phyloP scores from a whole-genome alignment of 2,888 invertebrate genomes.

The Diaphora mendica region DNA sequence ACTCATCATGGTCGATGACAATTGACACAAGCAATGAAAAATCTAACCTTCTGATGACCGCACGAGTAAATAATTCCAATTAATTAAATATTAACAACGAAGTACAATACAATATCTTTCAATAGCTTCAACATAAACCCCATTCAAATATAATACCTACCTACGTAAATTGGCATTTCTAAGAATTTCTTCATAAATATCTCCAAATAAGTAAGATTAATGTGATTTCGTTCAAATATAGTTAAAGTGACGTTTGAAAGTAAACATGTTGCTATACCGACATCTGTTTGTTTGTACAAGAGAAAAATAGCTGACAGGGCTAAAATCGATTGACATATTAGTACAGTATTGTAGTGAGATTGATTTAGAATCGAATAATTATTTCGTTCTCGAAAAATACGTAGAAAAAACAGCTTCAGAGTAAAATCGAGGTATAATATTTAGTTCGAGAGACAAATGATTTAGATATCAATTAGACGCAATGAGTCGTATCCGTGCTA shows the following conservation, averaged over 20 bases:
- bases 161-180: constrained; percentile 31
- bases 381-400: constrained; percentile 41
- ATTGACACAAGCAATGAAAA: background rate
- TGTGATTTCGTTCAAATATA: constrained; percentile 59
- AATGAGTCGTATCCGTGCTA: background rate
- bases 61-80: background rate
- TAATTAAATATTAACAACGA: background rate
- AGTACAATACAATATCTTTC: background rate
- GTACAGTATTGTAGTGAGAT: constrained; percentile 68
- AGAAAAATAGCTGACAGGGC: constrained; percentile 71
- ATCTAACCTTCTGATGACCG: background rate
- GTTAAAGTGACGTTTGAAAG: constrained; percentile 68
- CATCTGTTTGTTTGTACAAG: constrained; percentile 74
- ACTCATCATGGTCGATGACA: background rate
- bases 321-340: constrained; percentile 77
- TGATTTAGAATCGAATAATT: constrained; percentile 70
- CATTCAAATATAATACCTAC: background rate
- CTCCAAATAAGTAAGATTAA: constrained; percentile 54
- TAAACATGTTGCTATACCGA: constrained; percentile 73
- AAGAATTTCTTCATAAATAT: constrained; percentile 22
- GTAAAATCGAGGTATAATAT: background rate
- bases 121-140: background rate
- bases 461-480: background rate
- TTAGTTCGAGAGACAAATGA: background rate
- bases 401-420: background rate